Base-by-base conservation (phyloP, 2,888 invertebrate genomes). In the Globia sparganii region DNA sequence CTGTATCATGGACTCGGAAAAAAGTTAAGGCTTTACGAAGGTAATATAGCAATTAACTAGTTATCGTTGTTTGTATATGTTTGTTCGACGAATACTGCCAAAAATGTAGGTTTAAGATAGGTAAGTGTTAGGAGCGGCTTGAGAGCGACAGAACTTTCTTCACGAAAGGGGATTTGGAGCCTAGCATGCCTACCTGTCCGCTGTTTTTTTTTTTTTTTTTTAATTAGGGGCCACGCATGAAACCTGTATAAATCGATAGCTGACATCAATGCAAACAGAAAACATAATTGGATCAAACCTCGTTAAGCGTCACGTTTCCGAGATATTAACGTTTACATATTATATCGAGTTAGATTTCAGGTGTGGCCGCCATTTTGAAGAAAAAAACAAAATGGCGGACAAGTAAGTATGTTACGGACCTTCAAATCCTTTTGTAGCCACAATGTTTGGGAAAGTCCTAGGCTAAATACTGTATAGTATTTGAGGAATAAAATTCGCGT, bases 11-110 rank as follows among this genome's bases (percentile, higher is more conserved):
- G 40, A 80, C 25, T 37, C 15, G n/a, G 46, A 28, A 34, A 31
- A 83, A 70, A 40, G 43, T 34, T 18, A 53, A 40, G n/a, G 25
- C 6, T 25, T 53, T 69, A 59, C 68, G 59, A 65, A 43, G 34
- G 34, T 78, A 73, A 71, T 74, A 46, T 70, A 78, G 43, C 64
- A 53, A 37, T 56, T 75, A 73, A 77, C 72, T 67, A 28, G 56
- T 66, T 64, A 73, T 49, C 80, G 62, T 72, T 87, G 82, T 87
- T 77, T 88, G 87, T 87, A 85, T 82, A 85, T 88, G 70, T 83
- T 80, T 86, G 75, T 83, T 56, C 80, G 78, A 73, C 70, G 75
- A 34, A 61, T 31, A 84, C 88, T 91, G 91, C 91, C 91, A 90
- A 90, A 91, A 83, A 87, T 75, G 21, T 86, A 84, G 75, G 72